A percentile compares a stretch with the other conserved stretches of the same genome.
Evolutionary conservation across 2,888 invertebrate genomes (phyloP).

Genomic region (Caenorhabditis japonica): DNA sequence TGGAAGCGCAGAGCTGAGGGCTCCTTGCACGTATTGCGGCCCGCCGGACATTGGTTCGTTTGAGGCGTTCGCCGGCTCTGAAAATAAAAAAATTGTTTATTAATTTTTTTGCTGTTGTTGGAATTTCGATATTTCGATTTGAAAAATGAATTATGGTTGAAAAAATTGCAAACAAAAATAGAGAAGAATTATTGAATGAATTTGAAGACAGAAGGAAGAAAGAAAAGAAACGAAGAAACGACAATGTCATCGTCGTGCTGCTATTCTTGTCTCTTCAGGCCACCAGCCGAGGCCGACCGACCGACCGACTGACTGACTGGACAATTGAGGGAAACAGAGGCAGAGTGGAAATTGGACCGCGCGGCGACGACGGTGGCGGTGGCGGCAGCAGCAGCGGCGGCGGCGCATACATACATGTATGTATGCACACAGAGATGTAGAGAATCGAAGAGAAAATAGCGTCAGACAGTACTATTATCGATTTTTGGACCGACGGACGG

Average conservation of each 20-base stretch:
- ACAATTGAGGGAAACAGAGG: neutral
- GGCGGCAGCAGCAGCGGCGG: neutral
- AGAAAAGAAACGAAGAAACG: too few relatives aligned
- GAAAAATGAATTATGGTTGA: too few relatives aligned
- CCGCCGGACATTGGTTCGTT: slow-evolving; percentile 57
- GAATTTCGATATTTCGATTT: too few relatives aligned
- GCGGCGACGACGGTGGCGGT: neutral
- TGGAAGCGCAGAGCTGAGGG: slow-evolving; percentile 30
- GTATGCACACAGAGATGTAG: neutral
- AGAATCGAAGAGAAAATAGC: neutral
- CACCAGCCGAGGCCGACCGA: too few relatives aligned
- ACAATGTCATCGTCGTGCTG: too few relatives aligned
- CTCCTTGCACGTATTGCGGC: slow-evolving; percentile 53
- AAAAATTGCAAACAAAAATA: too few relatives aligned
- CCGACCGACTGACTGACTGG: neutral
- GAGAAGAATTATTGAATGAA: too few relatives aligned
- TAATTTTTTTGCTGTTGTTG: too few relatives aligned
- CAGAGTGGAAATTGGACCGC: too few relatives aligned
- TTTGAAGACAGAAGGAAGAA: neutral
- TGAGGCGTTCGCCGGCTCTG: slow-evolving; percentile 55
- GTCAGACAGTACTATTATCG: neutral
- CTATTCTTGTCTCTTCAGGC: neutral
- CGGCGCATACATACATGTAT: neutral
- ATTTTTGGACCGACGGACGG: neutral
- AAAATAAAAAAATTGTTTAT: too few relatives aligned